Evolutionary conservation across 2,888 invertebrate species (phyloP).

Genomic region (Ochropleura leucogaster): DNA sequence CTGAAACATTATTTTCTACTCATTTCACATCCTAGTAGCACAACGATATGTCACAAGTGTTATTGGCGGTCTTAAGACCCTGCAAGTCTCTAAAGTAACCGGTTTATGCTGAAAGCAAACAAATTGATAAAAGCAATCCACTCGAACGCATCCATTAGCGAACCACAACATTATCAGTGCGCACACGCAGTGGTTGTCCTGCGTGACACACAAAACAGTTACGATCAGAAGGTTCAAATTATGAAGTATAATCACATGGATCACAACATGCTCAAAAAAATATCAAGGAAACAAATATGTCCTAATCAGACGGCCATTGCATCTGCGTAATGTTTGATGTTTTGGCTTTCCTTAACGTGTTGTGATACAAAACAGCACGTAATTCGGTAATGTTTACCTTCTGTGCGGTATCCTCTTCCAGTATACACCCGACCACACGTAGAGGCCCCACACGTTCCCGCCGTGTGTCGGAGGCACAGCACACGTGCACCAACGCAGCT

Average conservation of each 20-base stretch:
- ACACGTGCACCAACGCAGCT: constrained; percentile 43
- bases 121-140: constrained; percentile 48
- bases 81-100: constrained; percentile 18
- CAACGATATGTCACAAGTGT: not conserved
- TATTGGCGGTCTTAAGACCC: constrained; percentile 14
- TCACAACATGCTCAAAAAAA: not conserved
- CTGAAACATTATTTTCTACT: not conserved
- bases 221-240: constrained; percentile 14
- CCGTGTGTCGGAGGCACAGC: constrained; percentile 35
- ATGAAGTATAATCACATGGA: not conserved
- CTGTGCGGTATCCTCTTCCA: constrained; percentile 14
- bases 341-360: not conserved
- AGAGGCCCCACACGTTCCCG: constrained; percentile 57
- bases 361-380: not conserved
- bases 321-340: not conserved
- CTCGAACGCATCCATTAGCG: constrained; percentile 46
- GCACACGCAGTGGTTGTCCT: constrained; percentile 40
- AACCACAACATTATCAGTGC: constrained; percentile 40
- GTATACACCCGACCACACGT: constrained; percentile 55
- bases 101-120: constrained; percentile 43
- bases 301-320: not conserved
- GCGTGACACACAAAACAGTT: not conserved
- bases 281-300: not conserved
- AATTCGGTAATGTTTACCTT: not conserved
- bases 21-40: not conserved